Evolutionary conservation across 2,888 invertebrate genomes (phyloP).

Genomic region (Drosophila testacea): DNA sequence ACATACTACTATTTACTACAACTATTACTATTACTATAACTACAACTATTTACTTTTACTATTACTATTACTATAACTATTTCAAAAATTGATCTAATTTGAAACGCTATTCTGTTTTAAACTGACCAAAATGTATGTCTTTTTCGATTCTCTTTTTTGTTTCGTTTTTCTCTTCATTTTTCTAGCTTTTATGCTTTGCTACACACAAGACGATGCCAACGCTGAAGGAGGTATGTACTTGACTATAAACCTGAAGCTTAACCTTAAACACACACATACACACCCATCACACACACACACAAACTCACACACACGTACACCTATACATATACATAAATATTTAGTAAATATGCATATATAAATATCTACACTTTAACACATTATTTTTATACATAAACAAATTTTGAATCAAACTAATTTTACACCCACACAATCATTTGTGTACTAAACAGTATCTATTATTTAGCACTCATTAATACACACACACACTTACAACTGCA

Average conservation of each 20-base stretch:
- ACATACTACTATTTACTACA: constrained; percentile 17
- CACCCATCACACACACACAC: constrained; percentile 7
- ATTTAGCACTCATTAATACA: constrained; percentile 11
- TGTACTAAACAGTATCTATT: constrained; percentile 24
- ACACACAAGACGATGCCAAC: constrained; percentile 96
- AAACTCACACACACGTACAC: constrained; percentile 8
- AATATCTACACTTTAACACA: constrained; percentile 10
- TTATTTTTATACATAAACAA: constrained; percentile 11
- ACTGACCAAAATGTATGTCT: constrained; percentile 88
- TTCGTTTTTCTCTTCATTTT: constrained; percentile 83
- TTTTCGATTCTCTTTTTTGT: constrained; percentile 74
- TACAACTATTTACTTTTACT: constrained; percentile 21
- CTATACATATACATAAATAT: constrained; percentile 4
- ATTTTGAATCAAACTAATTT: constrained; percentile 19
- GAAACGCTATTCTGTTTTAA: constrained; percentile 88
- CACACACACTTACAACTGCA: constrained; percentile 7
- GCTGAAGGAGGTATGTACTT: constrained; percentile 94
- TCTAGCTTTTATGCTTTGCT: constrained; percentile 97
- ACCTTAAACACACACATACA: constrained; percentile 6
- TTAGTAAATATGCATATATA: constrained; percentile 20
- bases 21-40: constrained; percentile 22
- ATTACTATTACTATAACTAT: constrained; percentile 17
- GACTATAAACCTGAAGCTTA: constrained; percentile 60
- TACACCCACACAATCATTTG: constrained; percentile 25
- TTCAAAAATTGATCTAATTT: constrained; percentile 43